These are phyloP conservation scores for Zaprionus lachaisei DNA, from an alignment of 1,140 invertebrate species.

Conservation along the genomic window DNA sequence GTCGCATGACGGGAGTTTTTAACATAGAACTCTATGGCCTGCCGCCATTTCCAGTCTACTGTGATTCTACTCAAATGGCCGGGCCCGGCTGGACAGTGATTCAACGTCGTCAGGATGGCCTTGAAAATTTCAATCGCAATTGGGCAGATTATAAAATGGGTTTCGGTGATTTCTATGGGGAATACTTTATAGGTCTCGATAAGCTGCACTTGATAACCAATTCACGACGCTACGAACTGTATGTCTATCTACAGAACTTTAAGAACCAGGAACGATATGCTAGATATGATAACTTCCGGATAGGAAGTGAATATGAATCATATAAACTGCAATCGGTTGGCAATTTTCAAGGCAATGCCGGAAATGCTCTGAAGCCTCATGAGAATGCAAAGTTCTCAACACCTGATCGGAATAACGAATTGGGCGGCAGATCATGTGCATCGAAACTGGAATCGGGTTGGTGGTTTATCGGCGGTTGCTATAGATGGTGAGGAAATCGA, in stretches of 20 bases:
- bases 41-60: not conserved
- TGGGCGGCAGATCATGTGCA: slow-evolving; percentile 11
- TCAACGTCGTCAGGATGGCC: slow-evolving; percentile 31
- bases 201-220: slow-evolving; percentile 29
- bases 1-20: not conserved
- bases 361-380: slow-evolving; percentile 32
- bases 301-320: slow-evolving; percentile 17
- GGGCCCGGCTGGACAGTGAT: slow-evolving; percentile 30
- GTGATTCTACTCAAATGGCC: slow-evolving; percentile 17
- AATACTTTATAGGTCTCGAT: slow-evolving; percentile 38
- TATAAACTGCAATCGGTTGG: slow-evolving; percentile 27
- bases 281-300: slow-evolving; percentile 20
- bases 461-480: slow-evolving; percentile 34
- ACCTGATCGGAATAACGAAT: slow-evolving; percentile 11
- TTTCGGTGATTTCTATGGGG: slow-evolving; percentile 16
- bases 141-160: slow-evolving; percentile 22
- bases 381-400: slow-evolving; percentile 17
- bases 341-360: slow-evolving; percentile 8
- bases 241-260: slow-evolving; percentile 30
- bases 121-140: slow-evolving; percentile 31
- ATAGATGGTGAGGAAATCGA: slow-evolving; percentile 13
- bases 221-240: slow-evolving; percentile 26
- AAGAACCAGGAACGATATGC: slow-evolving; percentile 21
- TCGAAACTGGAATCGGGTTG: slow-evolving; percentile 17
- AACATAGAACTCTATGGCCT: not conserved